Base-by-base conservation (phyloP, 1,140 invertebrate genomes). In the Vanessa tameamea region DNA sequence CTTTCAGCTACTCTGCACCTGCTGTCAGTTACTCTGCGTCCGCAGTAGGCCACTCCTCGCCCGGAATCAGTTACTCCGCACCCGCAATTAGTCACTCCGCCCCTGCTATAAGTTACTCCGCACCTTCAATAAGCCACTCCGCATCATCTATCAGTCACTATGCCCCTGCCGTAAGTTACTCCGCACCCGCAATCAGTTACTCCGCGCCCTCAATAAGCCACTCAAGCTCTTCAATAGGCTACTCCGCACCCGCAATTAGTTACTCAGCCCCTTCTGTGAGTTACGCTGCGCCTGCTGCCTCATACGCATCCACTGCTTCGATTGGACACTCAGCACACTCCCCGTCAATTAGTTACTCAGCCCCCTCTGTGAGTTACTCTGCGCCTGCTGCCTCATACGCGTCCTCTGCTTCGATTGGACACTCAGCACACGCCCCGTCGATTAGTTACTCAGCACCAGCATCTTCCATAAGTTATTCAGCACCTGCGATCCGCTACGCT, bases 291-390 rank as follows among this genome's bases (percentile, higher is more conserved):
- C 69, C 64, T 1, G n/a, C 64, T 7, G 37, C 16, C 20, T 20
- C 20, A 20, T 20, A 20, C 20, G 20, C 20, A 1, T 20, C 20
- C 20, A 0, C 20, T 20, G 20, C 20, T 20, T 20, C 20, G 20
- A 0, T 20, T 20, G 20, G 20, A 20, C 20, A 20, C 20, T 20
- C 20, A 20, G 20, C 20, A 20, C 15, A 50, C 12, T 50, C 48
- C 7, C 12, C 48, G 8, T 14, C 48, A 14, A 16, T 51, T n/a
- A 68, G 66, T 20, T 75, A 78, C 67, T 47, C 73, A 37, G 59
- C 75, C 4, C 72, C 80, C 3, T 51, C 71, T 8, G n/a, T 65
- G 31, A 31, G 26, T 31, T 63, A 59, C 51, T 77, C 78, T 67
- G 74, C 0, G n/a, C 64, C 15, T 50, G 26, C 26, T 31, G n/a